Evolutionary conservation across 2,113 vertebrate genomes (phyloP).

Genomic region (Crocuta crocuta): DNA sequence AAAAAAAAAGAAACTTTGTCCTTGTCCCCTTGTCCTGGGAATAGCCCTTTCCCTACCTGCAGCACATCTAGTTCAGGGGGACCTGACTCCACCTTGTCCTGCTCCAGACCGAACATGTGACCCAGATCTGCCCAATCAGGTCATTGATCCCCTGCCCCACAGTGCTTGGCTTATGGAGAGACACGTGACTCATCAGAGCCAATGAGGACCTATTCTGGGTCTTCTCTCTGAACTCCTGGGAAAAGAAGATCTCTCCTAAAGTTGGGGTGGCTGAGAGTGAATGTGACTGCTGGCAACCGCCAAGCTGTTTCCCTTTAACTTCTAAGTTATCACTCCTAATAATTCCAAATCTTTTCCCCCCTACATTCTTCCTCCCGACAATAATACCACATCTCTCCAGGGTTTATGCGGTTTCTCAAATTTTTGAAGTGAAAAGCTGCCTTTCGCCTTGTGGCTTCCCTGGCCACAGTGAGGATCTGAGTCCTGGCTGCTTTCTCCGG

Average conservation of each 20-base stretch:
- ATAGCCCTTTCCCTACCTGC: background rate
- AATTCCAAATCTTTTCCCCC: background rate
- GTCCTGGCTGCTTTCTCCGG: background rate
- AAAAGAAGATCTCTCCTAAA: background rate
- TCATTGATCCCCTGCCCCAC: background rate
- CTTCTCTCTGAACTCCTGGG: background rate
- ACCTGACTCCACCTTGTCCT: background rate
- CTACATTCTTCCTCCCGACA: background rate
- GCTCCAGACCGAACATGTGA: background rate
- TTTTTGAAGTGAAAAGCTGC: background rate
- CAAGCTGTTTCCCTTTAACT: background rate
- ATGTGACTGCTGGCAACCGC: background rate
- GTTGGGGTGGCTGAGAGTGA: background rate
- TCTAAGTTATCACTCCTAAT: background rate
- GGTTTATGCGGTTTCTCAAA: background rate
- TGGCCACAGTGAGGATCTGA: background rate
- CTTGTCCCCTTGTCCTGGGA: background rate
- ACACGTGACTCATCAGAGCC: background rate
- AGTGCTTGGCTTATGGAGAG: background rate
- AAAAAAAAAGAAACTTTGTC: background rate
- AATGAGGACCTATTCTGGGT: slow-evolving; percentile 54
- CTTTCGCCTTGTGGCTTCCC: background rate
- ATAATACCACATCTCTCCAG: background rate
- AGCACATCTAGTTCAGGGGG: background rate
- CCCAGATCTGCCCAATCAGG: background rate